Evolutionary conservation across 2,797 vertebrate genomes (phyloP), one percentile per base, ranked within the genome.

Genomic region (Lycodopsis pacificus): DNA sequence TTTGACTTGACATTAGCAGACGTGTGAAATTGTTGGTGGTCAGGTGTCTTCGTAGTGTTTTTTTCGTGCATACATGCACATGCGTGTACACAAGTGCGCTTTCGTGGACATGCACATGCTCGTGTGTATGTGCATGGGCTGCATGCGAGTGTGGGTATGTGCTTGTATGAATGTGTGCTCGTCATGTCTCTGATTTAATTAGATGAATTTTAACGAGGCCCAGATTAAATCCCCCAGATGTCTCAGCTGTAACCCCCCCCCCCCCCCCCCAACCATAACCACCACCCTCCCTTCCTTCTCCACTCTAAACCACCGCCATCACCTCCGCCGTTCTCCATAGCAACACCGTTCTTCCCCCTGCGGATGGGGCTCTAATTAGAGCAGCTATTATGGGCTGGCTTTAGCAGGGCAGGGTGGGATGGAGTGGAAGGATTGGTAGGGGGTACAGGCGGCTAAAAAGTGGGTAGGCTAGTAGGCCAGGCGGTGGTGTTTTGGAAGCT

Each of bases 211-310:
- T 95, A 96, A 95, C 89, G 87, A 96, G 93, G 91, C 94, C 93
- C 92, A 95, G 94, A 95, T 95, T 95, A 95, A 95, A 95, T 94
- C 93, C 93, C 94, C 94, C 94, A 95, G 93, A 95, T 95, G 95
- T 96, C 94, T 95, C 91, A 78, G 92, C 90, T 91, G 91, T 92
- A 92, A 84, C 86, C 89, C 75, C 79, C 65, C 54, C 48, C 12
- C 71, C 19, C 61, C 66, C 79, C 62, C 76, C 51, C 22, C 51
- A 49, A 65, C 22, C 75, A 65, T 56, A 57, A 25, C 54, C 66
- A 77, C 67, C 74, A 46, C 57, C 72, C 34, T 61, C 58, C 58
- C 34, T 25, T 42, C 38, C 38, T 63, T 79, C 81, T 68, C 81
- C 58, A 73, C 74, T 90, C 83, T 69, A 88, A 91, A 86, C 91